Evolutionary conservation across 2,113 vertebrate species (phyloP), one percentile per base, ranked within the genome.

Genomic region (Chaenogobius annularis): DNA sequence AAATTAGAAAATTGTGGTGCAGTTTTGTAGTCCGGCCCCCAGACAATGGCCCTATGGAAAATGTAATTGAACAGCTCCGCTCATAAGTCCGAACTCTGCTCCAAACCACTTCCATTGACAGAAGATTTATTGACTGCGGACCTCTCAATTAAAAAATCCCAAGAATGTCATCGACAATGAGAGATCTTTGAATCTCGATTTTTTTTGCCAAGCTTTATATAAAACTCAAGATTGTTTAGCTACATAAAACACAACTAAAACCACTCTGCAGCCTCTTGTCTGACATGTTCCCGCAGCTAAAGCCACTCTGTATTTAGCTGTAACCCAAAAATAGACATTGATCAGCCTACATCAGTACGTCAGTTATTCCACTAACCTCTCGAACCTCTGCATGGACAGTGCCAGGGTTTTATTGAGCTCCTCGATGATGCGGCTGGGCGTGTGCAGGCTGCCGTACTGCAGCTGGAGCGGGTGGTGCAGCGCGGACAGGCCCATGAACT

Each of bases 381-480:
- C 97, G 83, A 99, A 95, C 92, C 97, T 93, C 90, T 98, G 97
- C 95, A 99, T 95, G 90, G 96, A 97, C 88, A 99, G 94, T 37
- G 96, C 96, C 87, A 99, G 92, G 0, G 98, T 97, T 91, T 98
- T 99, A 90, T 98, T 98, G 83, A 99, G 94, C 85, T 99, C 97
- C 37, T 97, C 96, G 3, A 99, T 99, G 93, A 99, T 96, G 85
- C 97, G 94, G 86, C 96, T 98, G 0, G 97, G 90, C 1, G 87
- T 73, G 71, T 96, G 96, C 92, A 94, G 85, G 89, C 95, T 91
- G 88, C 96, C 93, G 0, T 98, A 98, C 84, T 97, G 96, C 70
- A 97, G 94, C 92, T 96, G 95, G 81, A 96, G 94, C 54, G 96
- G 96, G 87, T 95, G 95, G 73, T 91, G 91, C 8, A 90, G 71